Conservation (phyloP, 2,888 invertebrate genomes). For the Luperina nickerlii region DNA sequence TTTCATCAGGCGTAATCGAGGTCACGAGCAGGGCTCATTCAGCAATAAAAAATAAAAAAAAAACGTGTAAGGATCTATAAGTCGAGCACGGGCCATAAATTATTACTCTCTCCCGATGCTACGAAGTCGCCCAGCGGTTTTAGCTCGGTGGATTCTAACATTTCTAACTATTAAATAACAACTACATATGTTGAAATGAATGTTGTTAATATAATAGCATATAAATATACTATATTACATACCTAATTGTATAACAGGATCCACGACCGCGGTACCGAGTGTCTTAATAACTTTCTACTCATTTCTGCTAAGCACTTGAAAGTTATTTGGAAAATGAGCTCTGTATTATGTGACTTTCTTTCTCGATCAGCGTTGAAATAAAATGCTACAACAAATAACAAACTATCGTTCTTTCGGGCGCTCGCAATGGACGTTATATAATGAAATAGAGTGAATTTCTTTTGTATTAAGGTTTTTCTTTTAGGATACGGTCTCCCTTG, state of each 20-base stretch:
- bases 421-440: slow-evolving; percentile 40
- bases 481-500: slow-evolving; percentile 54
- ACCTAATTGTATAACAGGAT: neutral
- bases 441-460: slow-evolving; percentile 67
- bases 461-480: slow-evolving; percentile 67
- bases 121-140: neutral
- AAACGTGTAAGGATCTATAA: neutral
- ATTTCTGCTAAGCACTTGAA: neutral
- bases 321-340: slow-evolving; percentile 22
- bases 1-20: too few relatives aligned
- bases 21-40: too few relatives aligned
- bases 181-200: neutral
- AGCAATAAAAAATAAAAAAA: too few relatives aligned
- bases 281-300: slow-evolving; percentile 1
- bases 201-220: neutral
- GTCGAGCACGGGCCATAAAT: neutral
- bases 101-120: neutral
- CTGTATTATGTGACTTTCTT: slow-evolving; percentile 14
- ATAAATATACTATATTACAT: neutral
- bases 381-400: slow-evolving; percentile 44
- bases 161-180: neutral
- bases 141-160: too few relatives aligned
- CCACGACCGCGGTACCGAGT: neutral
- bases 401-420: slow-evolving; percentile 36
- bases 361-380: slow-evolving; percentile 30